Conservation (phyloP, 2,888 invertebrate species). For the Drosophila leonis region DNA sequence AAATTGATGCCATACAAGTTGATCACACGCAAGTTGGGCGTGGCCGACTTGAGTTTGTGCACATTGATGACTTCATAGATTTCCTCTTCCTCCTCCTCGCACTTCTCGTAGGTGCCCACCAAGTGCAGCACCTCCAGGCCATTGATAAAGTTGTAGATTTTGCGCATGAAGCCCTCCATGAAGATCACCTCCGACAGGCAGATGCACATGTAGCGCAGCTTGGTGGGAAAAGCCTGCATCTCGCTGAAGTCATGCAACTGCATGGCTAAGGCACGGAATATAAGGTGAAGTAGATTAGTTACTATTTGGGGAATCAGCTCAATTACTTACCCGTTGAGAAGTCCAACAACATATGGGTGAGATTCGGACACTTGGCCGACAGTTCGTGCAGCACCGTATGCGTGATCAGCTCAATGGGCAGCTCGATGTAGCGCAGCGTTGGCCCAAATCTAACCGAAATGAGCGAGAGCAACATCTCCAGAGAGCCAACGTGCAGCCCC, state of each 20-base stretch:
- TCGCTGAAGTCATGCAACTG: slow-evolving; percentile 99
- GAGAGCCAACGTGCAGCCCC: slow-evolving; percentile 90
- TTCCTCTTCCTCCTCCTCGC: slow-evolving; percentile 99
- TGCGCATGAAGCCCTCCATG: slow-evolving; percentile 99
- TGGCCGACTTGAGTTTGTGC: slow-evolving; percentile 98
- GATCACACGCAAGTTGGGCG: slow-evolving; percentile 98
- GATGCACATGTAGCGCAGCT: slow-evolving; percentile 96
- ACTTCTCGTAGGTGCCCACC: slow-evolving; percentile 98
- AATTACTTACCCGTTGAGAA: slow-evolving; percentile 92
- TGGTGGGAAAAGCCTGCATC: slow-evolving; percentile 99
- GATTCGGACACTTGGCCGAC: slow-evolving; percentile 97
- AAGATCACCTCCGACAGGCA: slow-evolving; percentile 99
- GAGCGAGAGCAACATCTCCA: slow-evolving; percentile 94
- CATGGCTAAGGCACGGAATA: slow-evolving; percentile 89
- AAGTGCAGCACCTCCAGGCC: slow-evolving; percentile 97
- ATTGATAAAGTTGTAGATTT: slow-evolving; percentile 99
- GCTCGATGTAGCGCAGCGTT: slow-evolving; percentile 94
- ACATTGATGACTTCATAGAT: slow-evolving; percentile 99
- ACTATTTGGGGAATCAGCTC: too few species aligned
- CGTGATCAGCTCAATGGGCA: slow-evolving; percentile 98
- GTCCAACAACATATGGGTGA: slow-evolving; percentile 98
- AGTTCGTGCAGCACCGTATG: slow-evolving; percentile 98
- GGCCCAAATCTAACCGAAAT: slow-evolving; percentile 95
- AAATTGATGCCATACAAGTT: slow-evolving; percentile 99
- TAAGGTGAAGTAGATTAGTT: not conserved